Evolutionary conservation across 35 echinoderm and acorn worm species (phyloP).

Genomic region (Chiridota heheva): DNA sequence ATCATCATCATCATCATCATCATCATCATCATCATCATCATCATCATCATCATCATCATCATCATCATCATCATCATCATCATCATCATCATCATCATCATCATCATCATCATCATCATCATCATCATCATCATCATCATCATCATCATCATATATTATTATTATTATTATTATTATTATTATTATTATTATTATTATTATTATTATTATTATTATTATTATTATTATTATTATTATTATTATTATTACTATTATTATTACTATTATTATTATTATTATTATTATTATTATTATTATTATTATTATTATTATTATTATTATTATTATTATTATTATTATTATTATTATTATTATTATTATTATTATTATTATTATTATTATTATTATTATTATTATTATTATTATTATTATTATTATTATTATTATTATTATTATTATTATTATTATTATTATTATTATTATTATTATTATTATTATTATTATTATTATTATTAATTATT

Average conservation of each 20-base stretch:
- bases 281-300: constrained; percentile 12
- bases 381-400: too few species aligned
- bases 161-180: background rate
- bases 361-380: too few species aligned
- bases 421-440: too few species aligned
- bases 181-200: background rate
- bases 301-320: constrained; percentile 14
- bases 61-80: background rate
- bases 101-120: background rate
- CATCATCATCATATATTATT: too few species aligned
- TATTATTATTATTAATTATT: too few species aligned
- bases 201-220: background rate
- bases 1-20: background rate
- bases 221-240: background rate
- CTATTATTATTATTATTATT: constrained; percentile 19
- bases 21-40: background rate
- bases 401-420: too few species aligned
- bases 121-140: background rate
- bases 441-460: too few species aligned
- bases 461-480: too few species aligned
- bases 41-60: background rate
- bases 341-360: too few species aligned
- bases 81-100: constrained; percentile 4
- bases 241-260: constrained; percentile 18
- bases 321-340: too few species aligned